These are phyloP conservation scores for Aselliscus stoliczkanus DNA, from an alignment of 2,797 vertebrate species.

Conservation along the genomic window DNA sequence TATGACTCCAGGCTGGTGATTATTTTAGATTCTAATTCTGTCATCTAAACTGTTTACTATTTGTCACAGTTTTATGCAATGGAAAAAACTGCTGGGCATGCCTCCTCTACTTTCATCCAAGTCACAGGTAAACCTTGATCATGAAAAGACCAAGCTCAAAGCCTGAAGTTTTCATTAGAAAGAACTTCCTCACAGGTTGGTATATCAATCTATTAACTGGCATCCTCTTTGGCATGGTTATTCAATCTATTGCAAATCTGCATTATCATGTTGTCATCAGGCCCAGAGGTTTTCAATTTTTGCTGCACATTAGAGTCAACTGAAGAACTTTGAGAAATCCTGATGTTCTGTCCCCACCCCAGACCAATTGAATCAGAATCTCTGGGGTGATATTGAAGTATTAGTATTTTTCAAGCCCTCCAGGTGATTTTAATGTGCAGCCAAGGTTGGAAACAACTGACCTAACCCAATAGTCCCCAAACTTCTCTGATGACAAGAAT, in stretches of 20 bases:
- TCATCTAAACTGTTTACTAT: neutral
- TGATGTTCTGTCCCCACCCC: neutral
- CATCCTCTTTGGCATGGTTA: neutral
- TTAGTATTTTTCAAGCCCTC: neutral
- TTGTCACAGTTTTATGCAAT: neutral
- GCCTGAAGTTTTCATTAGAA: neutral
- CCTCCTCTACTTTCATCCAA: neutral
- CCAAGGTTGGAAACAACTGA: neutral
- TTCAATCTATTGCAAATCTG: neutral
- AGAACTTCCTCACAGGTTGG: neutral
- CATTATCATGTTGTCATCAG: neutral
- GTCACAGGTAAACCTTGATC: neutral
- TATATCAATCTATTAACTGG: neutral
- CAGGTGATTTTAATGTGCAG: neutral
- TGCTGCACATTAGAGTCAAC: neutral
- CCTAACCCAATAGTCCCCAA: neutral
- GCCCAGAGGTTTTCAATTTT: neutral
- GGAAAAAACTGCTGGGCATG: neutral
- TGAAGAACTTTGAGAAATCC: conserved; percentile 4
- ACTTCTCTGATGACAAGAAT: neutral
- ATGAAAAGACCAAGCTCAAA: neutral
- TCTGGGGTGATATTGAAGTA: neutral
- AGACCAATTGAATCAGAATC: neutral
- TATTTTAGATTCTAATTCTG: conserved; percentile 1
- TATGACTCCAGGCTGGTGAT: neutral